phyloP scores from a whole-genome alignment of 2,797 vertebrate species.

The Gadopsis marmoratus region DNA sequence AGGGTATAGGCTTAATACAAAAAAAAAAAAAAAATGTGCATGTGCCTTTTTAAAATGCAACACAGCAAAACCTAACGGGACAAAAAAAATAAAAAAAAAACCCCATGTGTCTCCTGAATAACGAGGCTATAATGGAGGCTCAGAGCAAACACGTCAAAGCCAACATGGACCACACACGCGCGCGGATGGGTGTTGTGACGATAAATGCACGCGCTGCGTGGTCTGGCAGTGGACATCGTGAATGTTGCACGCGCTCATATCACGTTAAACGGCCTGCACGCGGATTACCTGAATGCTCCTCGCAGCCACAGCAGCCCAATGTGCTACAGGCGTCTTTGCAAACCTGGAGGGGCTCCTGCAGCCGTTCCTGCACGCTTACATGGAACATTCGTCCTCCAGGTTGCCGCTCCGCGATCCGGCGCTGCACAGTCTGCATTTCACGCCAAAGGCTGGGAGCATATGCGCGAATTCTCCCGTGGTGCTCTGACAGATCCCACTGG shows the following conservation, averaged over 20 bases:
- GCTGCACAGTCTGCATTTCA: constrained; percentile 48
- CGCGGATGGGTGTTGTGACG: constrained; percentile 51
- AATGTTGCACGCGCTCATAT: constrained; percentile 41
- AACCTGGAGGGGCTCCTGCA: constrained; percentile 43
- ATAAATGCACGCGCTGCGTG: constrained; percentile 2
- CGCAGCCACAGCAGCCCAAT: constrained; percentile 51
- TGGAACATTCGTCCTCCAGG: constrained; percentile 77
- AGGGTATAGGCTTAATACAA: constrained; percentile 16
- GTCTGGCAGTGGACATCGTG: constrained; percentile 12
- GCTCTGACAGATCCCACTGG: constrained; percentile 51
- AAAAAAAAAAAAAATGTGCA: constrained; percentile 22
- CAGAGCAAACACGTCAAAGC: constrained; percentile 46
- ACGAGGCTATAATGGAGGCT: constrained; percentile 28
- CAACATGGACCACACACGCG: constrained; percentile 55
- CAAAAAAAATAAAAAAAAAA: neutral
- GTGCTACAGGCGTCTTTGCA: constrained; percentile 70
- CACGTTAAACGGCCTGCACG: constrained; percentile 46
- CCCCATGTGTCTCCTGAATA: constrained; percentile 35
- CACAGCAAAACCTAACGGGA: constrained; percentile 8
- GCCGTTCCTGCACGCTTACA: constrained; percentile 56
- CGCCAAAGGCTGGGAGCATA: constrained; percentile 54
- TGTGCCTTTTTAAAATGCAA: constrained; percentile 28
- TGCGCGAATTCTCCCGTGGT: constrained; percentile 66
- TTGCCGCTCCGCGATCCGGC: constrained; percentile 54
- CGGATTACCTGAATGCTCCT: constrained; percentile 51